These are phyloP conservation scores for Isaurus tuberculatus DNA, from an alignment of 92 coral and sea anemone genomes.

Conservation along the genomic window DNA sequence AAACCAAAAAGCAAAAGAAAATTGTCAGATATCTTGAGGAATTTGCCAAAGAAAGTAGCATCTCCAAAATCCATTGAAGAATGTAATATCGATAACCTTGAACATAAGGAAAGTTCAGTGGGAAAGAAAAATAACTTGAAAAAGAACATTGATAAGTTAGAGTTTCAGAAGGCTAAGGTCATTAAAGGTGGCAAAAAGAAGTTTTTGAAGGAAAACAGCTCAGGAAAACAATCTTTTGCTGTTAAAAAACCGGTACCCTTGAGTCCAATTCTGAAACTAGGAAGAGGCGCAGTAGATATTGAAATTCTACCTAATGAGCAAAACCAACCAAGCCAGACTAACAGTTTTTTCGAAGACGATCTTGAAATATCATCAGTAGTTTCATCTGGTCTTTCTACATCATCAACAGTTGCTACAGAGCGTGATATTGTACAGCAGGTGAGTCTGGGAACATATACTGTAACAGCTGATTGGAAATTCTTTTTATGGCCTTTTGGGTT, in stretches of 20 bases:
- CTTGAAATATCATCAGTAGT: background rate
- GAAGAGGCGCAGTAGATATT: background rate
- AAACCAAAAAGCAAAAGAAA: constrained; percentile 33
- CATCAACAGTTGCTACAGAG: background rate
- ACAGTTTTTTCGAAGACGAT: background rate
- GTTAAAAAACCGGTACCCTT: background rate
- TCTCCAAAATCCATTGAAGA: constrained; percentile 16
- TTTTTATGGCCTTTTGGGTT: no score
- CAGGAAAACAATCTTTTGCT: background rate
- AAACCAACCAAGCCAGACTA: background rate
- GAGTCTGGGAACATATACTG: background rate
- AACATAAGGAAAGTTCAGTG: background rate
- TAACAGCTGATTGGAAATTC: background rate
- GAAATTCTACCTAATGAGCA: background rate
- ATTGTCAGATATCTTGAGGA: constrained; percentile 22
- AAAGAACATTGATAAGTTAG: background rate
- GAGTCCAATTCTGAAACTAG: background rate
- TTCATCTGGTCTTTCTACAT: background rate
- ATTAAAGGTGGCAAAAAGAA: background rate
- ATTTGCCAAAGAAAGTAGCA: constrained; percentile 4
- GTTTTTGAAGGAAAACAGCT: background rate
- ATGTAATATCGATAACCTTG: background rate
- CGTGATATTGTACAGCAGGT: background rate
- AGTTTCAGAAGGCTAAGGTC: background rate
- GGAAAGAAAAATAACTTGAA: background rate